Conservation (phyloP, 2,113 vertebrate species). For the Neoarius graeffei region DNA sequence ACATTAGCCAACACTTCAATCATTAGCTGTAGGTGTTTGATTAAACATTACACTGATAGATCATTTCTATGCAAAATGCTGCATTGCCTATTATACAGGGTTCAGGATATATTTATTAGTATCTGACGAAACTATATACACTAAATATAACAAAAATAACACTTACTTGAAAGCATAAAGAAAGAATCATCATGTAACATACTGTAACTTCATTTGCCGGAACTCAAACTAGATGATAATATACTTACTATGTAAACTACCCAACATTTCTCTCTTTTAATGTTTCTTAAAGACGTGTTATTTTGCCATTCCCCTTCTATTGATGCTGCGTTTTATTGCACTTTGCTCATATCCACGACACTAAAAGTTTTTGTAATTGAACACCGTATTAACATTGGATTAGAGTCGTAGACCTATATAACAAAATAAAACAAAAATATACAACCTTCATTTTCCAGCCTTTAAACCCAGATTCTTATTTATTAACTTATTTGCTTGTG, state of each 20-base stretch:
- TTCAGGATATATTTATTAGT: not conserved
- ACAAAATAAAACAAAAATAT: not conserved
- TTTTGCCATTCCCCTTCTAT: not conserved
- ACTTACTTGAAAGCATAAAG: not conserved
- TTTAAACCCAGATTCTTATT: not conserved
- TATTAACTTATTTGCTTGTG: not conserved
- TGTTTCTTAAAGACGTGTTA: not conserved
- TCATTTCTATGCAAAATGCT: not conserved
- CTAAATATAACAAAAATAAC: not conserved
- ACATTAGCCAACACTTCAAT: not conserved
- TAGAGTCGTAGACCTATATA: not conserved
- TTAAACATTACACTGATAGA: not conserved
- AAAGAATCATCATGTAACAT: not conserved
- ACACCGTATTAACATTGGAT: not conserved
- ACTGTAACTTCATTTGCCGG: not conserved
- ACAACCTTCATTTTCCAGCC: not conserved
- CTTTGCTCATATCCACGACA: slow-evolving; percentile 3
- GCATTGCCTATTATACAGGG: not conserved
- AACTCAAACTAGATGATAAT: not conserved
- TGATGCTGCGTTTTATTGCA: not conserved
- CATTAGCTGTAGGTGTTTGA: not conserved
- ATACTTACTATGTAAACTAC: not conserved
- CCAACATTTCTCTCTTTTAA: not conserved
- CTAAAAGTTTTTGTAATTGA: not conserved
- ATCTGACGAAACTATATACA: not conserved